Conservation (phyloP, 2,888 invertebrate genomes). For the Tillus elongatus region DNA sequence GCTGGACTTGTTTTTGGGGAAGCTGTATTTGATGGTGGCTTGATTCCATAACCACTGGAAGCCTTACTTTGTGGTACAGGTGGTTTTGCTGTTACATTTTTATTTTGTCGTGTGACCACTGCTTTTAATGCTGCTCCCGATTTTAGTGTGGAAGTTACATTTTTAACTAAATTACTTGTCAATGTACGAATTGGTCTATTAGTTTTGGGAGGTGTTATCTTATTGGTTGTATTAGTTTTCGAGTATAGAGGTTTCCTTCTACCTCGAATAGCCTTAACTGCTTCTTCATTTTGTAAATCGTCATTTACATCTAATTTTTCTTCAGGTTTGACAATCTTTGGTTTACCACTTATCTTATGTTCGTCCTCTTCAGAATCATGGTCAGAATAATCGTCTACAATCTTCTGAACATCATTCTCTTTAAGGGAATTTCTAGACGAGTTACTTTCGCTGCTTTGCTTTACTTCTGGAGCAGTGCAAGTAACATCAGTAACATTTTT, state of each 20-base stretch:
- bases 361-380: conserved; percentile 39
- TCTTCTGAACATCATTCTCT: conserved; percentile 4
- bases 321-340: conserved; percentile 52
- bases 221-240: conserved; percentile 26
- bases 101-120: conserved; percentile 16
- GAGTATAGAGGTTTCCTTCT: conserved; percentile 59
- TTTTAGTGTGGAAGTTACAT: conserved; percentile 29
- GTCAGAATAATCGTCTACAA: conserved; percentile 7
- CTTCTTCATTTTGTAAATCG: conserved; percentile 18
- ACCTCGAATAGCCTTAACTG: conserved; percentile 44
- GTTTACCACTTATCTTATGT: conserved; percentile 43
- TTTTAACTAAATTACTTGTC: conserved; percentile 36
- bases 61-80: conserved; percentile 18
- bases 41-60: conserved; percentile 25
- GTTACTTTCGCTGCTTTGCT: conserved; percentile 10
- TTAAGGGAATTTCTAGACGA: not conserved
- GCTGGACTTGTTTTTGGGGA: conserved; percentile 26
- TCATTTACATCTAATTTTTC: conserved; percentile 40
- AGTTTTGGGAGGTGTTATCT: conserved; percentile 26
- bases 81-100: conserved; percentile 12
- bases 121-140: conserved; percentile 21
- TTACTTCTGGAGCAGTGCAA: conserved; percentile 9
- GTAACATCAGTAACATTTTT: conserved; percentile 44
- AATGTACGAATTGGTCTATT: conserved; percentile 32
- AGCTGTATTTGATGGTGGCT: conserved; percentile 15